Evolutionary conservation across 2,113 vertebrate genomes (phyloP).

Genomic region (Ophthalmolycus amberensis): DNA sequence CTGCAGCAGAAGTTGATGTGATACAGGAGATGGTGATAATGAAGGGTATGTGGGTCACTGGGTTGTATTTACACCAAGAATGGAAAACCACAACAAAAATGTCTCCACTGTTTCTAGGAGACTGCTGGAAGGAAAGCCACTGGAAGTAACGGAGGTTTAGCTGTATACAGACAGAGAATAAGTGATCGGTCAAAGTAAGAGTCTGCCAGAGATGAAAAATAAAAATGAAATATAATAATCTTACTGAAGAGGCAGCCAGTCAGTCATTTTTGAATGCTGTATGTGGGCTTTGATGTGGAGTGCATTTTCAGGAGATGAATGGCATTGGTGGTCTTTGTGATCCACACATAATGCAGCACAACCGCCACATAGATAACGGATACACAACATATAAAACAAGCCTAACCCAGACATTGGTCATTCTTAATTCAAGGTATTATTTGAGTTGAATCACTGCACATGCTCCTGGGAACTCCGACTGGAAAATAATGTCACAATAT

Average conservation of each 20-base stretch:
- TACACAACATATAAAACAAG: not conserved
- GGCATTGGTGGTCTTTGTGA: slow-evolving; percentile 18
- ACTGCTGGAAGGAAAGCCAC: not conserved
- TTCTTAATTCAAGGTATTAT: not conserved
- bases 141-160: not conserved
- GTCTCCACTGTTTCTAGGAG: not conserved
- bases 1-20: not conserved
- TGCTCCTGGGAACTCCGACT: not conserved
- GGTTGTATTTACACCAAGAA: not conserved
- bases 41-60: not conserved
- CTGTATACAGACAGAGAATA: not conserved
- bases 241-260: not conserved
- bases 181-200: slow-evolving; percentile 15
- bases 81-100: not conserved
- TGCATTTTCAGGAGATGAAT: slow-evolving; percentile 9
- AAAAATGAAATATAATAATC: slow-evolving; percentile 7
- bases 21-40: slow-evolving; percentile 8
- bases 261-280: slow-evolving; percentile 3
- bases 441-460: not conserved
- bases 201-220: slow-evolving; percentile 4
- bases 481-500: not conserved
- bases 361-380: not conserved
- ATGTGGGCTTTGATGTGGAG: not conserved
- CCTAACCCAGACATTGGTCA: too few relatives aligned
- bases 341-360: slow-evolving; percentile 12